Evolutionary conservation across 2,797 vertebrate genomes (phyloP).

Genomic region (Rhinichthys osculus): DNA sequence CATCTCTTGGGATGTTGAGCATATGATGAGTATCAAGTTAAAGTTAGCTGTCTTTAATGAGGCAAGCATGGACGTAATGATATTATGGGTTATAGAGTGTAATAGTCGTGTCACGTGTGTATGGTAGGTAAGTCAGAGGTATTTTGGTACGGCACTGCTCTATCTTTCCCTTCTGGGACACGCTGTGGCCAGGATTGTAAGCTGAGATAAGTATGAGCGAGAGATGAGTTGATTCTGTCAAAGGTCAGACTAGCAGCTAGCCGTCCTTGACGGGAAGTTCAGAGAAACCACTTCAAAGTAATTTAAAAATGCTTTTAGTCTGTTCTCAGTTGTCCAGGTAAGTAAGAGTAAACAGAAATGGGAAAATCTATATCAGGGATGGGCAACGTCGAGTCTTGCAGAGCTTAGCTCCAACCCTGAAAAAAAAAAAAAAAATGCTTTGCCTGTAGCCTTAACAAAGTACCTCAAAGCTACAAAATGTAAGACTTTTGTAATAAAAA

Average conservation of each 20-base stretch:
- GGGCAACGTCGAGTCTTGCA: background rate
- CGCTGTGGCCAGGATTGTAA: slow-evolving; percentile 61
- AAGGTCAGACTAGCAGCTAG: slow-evolving; percentile 55
- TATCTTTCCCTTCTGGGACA: slow-evolving; percentile 47
- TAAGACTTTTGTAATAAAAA: too few species aligned
- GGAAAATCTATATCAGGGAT: background rate
- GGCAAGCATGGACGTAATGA: background rate
- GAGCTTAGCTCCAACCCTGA: background rate
- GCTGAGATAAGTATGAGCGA: slow-evolving; percentile 55
- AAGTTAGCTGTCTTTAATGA: background rate
- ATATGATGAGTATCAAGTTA: slow-evolving; percentile 20
- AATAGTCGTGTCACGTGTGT: slow-evolving; percentile 1
- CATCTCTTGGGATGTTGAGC: background rate
- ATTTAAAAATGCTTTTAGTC: background rate
- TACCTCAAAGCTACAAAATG: background rate
- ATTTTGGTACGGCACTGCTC: slow-evolving; percentile 17
- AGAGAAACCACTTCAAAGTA: slow-evolving; percentile 8
- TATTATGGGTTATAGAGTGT: background rate
- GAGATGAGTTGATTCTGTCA: slow-evolving; percentile 54
- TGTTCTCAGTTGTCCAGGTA: slow-evolving; percentile 1
- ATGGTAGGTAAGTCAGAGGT: slow-evolving; percentile 34
- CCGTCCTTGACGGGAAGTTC: slow-evolving; percentile 14
- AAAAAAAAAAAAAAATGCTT: background rate
- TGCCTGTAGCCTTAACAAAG: background rate
- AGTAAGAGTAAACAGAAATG: background rate